Evolutionary conservation across 2,888 invertebrate species (phyloP).

Genomic region (Aporophyla lueneburgensis): DNA sequence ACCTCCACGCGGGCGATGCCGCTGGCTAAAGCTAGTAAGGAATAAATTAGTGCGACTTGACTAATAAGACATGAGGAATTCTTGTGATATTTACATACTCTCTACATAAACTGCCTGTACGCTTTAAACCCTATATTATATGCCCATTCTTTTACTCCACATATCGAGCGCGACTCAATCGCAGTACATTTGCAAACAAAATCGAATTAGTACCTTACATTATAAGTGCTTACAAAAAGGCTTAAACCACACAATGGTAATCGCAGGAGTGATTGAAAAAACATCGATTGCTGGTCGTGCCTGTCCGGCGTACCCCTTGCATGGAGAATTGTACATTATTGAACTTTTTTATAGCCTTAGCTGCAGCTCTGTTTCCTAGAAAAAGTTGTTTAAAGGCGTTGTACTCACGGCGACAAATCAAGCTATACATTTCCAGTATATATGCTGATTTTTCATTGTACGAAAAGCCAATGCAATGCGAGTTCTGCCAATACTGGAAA

Average conservation of each 20-base stretch:
- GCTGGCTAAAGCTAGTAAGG: no score
- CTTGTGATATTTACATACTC: no score
- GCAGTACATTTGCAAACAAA: conserved; percentile 53
- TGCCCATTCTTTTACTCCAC: not conserved
- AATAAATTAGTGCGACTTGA: no score
- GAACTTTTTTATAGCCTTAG: conserved; percentile 45
- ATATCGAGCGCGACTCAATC: conserved; percentile 34
- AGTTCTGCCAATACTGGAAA: no score
- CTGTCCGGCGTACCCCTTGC: conserved; percentile 9
- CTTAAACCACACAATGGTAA: conserved; percentile 50
- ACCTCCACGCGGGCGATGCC: no score
- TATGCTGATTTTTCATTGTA: no score
- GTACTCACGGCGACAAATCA: no score
- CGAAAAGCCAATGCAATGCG: no score
- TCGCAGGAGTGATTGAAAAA: conserved; percentile 54
- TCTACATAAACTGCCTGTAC: no score
- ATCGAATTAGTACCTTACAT: conserved; percentile 55
- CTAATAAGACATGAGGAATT: no score
- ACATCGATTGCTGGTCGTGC: conserved; percentile 27
- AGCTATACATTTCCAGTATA: no score
- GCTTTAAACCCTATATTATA: not conserved
- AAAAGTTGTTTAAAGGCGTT: not conserved
- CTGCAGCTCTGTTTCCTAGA: not conserved
- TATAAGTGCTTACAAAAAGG: conserved; percentile 46
- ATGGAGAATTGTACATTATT: conserved; percentile 50